Conservation (phyloP, 2,888 invertebrate species). For the Pilophorus perplexus region DNA sequence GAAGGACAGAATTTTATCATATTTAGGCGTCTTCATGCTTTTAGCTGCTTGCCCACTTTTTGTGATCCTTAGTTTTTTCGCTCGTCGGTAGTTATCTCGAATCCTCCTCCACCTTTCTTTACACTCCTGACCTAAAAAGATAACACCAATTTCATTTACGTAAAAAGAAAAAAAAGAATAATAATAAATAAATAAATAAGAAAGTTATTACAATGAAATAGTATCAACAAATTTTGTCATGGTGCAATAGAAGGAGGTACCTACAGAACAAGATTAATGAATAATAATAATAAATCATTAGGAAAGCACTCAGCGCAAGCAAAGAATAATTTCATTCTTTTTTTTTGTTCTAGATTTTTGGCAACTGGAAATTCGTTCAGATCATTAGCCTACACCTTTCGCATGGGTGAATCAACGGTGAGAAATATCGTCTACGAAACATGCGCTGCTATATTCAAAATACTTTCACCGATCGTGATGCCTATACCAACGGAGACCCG, state of each 20-base stretch:
- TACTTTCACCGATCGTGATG: conserved; percentile 44
- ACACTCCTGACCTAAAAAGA: conserved; percentile 1
- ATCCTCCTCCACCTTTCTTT: conserved; percentile 8
- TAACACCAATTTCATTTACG: too few relatives aligned
- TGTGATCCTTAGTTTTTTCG: not conserved
- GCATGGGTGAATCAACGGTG: conserved; percentile 43
- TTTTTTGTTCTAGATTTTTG: conserved; percentile 46
- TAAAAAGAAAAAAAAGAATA: too few relatives aligned
- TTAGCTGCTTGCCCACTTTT: conserved; percentile 45
- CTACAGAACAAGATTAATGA: not conserved
- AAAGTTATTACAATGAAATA: too few relatives aligned
- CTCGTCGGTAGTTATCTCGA: not conserved
- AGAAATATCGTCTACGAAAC: conserved; percentile 42
- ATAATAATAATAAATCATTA: too few relatives aligned
- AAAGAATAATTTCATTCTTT: not conserved
- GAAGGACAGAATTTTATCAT: conserved; percentile 5
- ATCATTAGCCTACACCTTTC: conserved; percentile 42
- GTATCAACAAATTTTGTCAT: too few relatives aligned
- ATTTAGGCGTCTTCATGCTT: conserved; percentile 14
- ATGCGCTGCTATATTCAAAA: conserved; percentile 40
- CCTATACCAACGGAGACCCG: conserved; percentile 45
- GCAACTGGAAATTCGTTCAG: conserved; percentile 46
- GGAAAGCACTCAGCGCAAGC: too few relatives aligned
- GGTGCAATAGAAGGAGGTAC: not conserved
- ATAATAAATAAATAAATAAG: too few relatives aligned